Evolutionary conservation across 2,888 invertebrate genomes (phyloP).

Genomic region (Andrena dorsata): DNA sequence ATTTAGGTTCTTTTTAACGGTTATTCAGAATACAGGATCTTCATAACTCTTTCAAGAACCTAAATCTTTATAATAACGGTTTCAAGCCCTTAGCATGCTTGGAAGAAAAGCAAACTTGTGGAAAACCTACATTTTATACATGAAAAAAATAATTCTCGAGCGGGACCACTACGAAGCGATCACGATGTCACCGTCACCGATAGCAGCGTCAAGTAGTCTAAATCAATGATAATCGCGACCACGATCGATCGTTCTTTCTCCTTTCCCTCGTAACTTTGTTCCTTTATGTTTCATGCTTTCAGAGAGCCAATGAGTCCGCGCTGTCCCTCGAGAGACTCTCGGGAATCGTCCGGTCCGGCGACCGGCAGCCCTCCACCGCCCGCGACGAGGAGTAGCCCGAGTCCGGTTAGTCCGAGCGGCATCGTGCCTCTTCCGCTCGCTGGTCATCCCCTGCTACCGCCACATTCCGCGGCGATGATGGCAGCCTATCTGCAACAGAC

Average conservation of each 20-base stretch:
- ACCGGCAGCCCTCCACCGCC: constrained; percentile 90
- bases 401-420: constrained; percentile 88
- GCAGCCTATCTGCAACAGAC: constrained; percentile 91
- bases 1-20: too few species aligned
- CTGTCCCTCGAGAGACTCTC: constrained; percentile 93
- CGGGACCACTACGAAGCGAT: too few species aligned
- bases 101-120: too few species aligned
- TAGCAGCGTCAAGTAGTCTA: too few species aligned
- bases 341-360: constrained; percentile 88
- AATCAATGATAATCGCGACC: too few species aligned
- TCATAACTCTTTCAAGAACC: too few species aligned
- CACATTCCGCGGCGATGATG: constrained; percentile 92
- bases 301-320: constrained; percentile 92
- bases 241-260: not conserved
- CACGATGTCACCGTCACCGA: too few species aligned
- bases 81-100: too few species aligned
- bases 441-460: constrained; percentile 89
- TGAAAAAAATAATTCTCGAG: too few species aligned
- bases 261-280: constrained; percentile 65
- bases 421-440: constrained; percentile 89
- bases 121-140: too few species aligned
- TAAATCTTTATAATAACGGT: too few species aligned
- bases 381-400: constrained; percentile 86
- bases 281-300: constrained; percentile 85
- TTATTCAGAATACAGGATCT: too few species aligned